Conservation (phyloP, 1,140 invertebrate genomes). For the Magallana angulata region DNA sequence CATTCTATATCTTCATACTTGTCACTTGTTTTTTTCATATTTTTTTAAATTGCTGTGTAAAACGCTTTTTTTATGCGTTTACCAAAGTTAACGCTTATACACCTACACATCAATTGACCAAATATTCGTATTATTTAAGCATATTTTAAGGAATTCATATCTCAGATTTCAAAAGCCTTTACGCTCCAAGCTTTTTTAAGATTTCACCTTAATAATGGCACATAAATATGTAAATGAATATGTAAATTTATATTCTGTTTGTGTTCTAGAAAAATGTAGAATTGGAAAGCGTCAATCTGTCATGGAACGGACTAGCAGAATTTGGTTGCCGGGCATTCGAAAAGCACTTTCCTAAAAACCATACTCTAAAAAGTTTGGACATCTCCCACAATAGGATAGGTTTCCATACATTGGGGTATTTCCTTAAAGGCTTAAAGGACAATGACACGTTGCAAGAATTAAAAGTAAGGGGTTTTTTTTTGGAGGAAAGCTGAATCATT, state of each 20-base stretch:
- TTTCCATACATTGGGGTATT: constrained; percentile 48
- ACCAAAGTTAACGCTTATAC: too few species aligned
- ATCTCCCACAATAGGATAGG: constrained; percentile 68
- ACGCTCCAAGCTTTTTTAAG: not conserved
- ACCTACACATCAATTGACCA: too few species aligned
- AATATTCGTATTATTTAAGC: not conserved
- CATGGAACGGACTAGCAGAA: constrained; percentile 74
- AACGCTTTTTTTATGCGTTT: too few species aligned
- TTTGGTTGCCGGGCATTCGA: constrained; percentile 70
- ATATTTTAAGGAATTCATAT: not conserved
- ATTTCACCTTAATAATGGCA: too few species aligned
- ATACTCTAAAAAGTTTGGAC: constrained; percentile 69
- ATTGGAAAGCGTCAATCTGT: constrained; percentile 67
- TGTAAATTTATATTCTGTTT: not conserved
- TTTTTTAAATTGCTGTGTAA: too few species aligned
- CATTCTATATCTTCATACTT: not conserved
- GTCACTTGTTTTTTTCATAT: not conserved
- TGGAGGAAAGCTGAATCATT: too few species aligned
- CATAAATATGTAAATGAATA: too few species aligned
- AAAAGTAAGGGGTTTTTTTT: constrained; percentile 57
- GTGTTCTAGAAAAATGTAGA: constrained; percentile 62
- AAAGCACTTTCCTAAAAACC: constrained; percentile 66
- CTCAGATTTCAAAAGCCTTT: not conserved
- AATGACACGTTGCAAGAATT: constrained; percentile 65
- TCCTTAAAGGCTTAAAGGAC: constrained; percentile 62